Conservation (phyloP, 2,797 vertebrate genomes). For the Eremophila alpestris region DNA sequence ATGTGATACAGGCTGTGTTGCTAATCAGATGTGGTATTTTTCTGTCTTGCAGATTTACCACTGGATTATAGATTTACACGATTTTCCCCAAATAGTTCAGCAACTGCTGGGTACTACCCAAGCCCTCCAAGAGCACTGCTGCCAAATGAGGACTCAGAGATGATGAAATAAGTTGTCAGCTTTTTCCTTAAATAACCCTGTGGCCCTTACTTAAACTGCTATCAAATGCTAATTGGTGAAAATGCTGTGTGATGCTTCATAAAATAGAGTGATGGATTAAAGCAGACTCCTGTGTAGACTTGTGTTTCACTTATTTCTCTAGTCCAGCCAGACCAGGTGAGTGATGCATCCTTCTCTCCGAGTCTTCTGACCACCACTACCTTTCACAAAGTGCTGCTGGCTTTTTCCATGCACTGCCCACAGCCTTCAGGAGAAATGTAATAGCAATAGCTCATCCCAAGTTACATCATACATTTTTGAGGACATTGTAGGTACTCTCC, state of each 20-base stretch:
- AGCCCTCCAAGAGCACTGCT: conserved; percentile 84
- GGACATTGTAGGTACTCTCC: neutral
- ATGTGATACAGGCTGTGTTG: neutral
- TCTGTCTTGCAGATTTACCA: conserved; percentile 86
- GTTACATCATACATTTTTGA: neutral
- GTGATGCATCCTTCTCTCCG: neutral
- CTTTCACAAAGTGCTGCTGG: neutral
- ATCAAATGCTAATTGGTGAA: conserved; percentile 37
- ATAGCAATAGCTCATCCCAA: neutral
- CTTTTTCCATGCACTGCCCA: neutral
- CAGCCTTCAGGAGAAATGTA: neutral
- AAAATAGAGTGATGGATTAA: conserved; percentile 55
- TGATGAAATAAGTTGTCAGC: conserved; percentile 33
- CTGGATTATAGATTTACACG: conserved; percentile 92
- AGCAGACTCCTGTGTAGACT: conserved; percentile 41
- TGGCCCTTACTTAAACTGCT: conserved; percentile 42
- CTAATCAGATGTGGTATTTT: conserved; percentile 48
- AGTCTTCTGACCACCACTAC: neutral
- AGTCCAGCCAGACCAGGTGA: neutral
- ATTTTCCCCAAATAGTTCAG: conserved; percentile 87
- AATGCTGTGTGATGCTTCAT: conserved; percentile 58
- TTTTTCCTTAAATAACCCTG: conserved; percentile 33
- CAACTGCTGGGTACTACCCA: conserved; percentile 90
- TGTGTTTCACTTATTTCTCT: conserved; percentile 24
- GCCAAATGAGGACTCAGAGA: conserved; percentile 72